Conservation (phyloP, 2,888 invertebrate species). For the Clitarchus hookeri region DNA sequence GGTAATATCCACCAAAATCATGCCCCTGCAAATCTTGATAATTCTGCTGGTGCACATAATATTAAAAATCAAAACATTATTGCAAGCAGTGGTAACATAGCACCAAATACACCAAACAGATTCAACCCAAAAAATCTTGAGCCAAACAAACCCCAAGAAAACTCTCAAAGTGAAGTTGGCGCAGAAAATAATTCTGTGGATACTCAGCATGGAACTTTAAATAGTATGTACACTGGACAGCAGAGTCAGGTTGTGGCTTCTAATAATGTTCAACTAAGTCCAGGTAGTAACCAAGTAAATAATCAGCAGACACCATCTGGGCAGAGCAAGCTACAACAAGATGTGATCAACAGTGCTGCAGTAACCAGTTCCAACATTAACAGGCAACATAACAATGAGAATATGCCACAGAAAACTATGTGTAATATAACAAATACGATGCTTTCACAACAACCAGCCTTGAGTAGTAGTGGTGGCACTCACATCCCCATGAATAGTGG, state of each 20-base stretch:
- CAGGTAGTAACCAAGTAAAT: not conserved
- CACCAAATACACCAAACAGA: not conserved
- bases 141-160: not conserved
- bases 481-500: not conserved
- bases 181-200: not conserved
- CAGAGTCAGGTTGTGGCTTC: not conserved
- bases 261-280: not conserved
- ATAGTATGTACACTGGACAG: not conserved
- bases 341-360: not conserved
- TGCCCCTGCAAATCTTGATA: not conserved
- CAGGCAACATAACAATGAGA: slow-evolving; percentile 23
- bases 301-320: not conserved
- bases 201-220: not conserved
- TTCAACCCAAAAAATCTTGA: not conserved
- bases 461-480: not conserved
- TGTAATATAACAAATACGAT: not conserved
- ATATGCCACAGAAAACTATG: slow-evolving; percentile 17
- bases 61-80: not conserved
- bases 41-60: not conserved
- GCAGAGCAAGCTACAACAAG: not conserved
- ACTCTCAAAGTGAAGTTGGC: slow-evolving; percentile 23
- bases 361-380: slow-evolving; percentile 11
- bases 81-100: not conserved
- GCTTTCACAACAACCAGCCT: not conserved
- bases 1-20: not conserved